phyloP scores from a whole-genome alignment of 2,888 invertebrate species.

The Caenorhabditis becei region DNA sequence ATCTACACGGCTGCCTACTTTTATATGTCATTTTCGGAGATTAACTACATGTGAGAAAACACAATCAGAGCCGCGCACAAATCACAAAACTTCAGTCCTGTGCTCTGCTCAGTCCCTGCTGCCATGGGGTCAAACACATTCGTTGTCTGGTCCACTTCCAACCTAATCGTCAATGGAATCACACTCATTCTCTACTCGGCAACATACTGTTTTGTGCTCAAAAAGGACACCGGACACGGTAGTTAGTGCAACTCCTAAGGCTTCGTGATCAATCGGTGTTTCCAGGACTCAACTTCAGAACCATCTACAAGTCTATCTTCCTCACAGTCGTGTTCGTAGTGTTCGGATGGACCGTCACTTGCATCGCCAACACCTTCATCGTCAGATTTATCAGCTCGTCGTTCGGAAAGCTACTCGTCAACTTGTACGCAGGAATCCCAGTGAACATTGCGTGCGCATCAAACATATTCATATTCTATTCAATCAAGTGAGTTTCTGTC shows the following conservation, averaged over 20 bases:
- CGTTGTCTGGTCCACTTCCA: conserved; percentile 23
- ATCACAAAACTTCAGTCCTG: conserved; percentile 12
- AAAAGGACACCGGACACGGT: conserved; percentile 17
- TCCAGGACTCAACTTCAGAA: conserved; percentile 26
- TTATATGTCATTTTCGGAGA: conserved; percentile 23
- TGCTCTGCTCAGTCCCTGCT: conserved; percentile 35
- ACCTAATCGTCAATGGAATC: conserved; percentile 22
- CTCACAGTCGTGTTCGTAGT: conserved; percentile 19
- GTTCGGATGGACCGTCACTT: conserved; percentile 32
- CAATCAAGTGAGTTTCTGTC: conserved; percentile 32
- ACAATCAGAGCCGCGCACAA: background rate
- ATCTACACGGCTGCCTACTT: conserved; percentile 17
- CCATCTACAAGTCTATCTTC: conserved; percentile 40
- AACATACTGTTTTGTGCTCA: conserved; percentile 12
- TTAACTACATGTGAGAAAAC: conserved; percentile 15
- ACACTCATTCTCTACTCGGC: conserved; percentile 22
- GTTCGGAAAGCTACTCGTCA: conserved; percentile 22
- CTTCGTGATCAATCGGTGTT: too few relatives aligned
- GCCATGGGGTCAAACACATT: conserved; percentile 48
- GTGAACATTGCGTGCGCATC: conserved; percentile 43
- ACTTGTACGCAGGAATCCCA: conserved; percentile 40
- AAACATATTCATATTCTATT: conserved; percentile 33
- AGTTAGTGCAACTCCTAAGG: background rate
- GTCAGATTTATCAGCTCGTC: background rate
- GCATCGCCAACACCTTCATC: conserved; percentile 26